Evolutionary conservation across 2,888 invertebrate species (phyloP).

Genomic region (Eustalomyia histrio): DNA sequence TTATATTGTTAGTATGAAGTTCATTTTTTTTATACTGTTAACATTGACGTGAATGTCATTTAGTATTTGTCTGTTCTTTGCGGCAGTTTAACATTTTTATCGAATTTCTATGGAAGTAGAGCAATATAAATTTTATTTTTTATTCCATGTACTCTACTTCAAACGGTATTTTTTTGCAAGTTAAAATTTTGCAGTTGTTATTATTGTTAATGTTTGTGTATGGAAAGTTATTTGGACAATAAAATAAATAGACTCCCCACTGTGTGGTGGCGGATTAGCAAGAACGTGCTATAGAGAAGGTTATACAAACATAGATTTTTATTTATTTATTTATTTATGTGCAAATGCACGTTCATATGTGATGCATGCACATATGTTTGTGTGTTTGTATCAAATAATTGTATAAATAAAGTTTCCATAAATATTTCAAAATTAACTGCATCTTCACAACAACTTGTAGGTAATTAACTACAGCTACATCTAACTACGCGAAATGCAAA

Average conservation of each 20-base stretch:
- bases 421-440: conserved; percentile 35
- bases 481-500: conserved; percentile 23
- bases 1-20: no score
- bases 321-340: not conserved
- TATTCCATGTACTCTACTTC: no score
- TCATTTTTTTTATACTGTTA: no score
- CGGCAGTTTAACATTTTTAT: no score
- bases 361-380: not conserved
- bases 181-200: no score
- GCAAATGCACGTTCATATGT: not conserved
- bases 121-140: no score
- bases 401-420: conserved; percentile 26
- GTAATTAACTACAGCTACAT: conserved; percentile 20
- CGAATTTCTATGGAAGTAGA: no score
- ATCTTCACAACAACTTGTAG: conserved; percentile 5
- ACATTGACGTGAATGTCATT: no score
- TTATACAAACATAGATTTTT: conserved; percentile 15
- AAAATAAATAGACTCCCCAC: conserved; percentile 29
- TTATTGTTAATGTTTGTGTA: no score
- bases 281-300: conserved; percentile 52
- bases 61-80: no score
- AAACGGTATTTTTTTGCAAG: no score
- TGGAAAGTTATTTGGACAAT: no score
- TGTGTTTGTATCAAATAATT: not conserved
- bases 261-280: conserved; percentile 9